These are phyloP conservation scores for Halcyon senegalensis DNA, from an alignment of 2,113 vertebrate species.

Conservation along the genomic window DNA sequence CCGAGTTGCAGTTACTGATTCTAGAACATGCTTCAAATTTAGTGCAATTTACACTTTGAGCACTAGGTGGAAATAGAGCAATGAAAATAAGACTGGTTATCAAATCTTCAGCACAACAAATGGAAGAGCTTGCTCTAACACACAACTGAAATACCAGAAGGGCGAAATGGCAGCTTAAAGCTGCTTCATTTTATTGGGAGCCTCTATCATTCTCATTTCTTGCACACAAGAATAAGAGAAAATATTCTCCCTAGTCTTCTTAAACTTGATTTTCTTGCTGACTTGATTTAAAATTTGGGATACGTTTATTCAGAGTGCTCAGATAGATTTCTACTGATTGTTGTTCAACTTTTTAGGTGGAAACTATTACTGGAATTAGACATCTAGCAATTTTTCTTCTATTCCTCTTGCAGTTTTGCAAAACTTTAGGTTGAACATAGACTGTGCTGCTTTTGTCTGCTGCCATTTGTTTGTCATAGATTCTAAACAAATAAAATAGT, in stretches of 20 bases:
- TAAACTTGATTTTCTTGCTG: neutral
- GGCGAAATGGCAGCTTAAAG: neutral
- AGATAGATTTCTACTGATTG: neutral
- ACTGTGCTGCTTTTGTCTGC: neutral
- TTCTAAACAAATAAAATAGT: neutral
- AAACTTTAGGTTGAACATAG: neutral
- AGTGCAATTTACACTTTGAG: neutral
- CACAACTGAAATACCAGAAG: neutral
- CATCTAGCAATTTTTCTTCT: neutral
- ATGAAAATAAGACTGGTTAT: neutral
- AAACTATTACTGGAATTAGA: neutral
- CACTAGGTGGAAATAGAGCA: conserved; percentile 71
- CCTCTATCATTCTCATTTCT: neutral
- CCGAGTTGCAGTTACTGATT: accelerated
- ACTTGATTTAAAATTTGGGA: neutral
- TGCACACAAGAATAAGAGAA: neutral
- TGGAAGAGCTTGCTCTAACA: neutral
- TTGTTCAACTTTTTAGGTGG: neutral
- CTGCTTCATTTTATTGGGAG: neutral
- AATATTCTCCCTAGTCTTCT: neutral
- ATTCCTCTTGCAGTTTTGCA: neutral
- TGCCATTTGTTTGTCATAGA: neutral
- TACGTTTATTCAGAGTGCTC: neutral
- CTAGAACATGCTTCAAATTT: neutral
- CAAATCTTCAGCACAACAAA: neutral